phyloP scores from a whole-genome alignment of 2,888 invertebrate species.

The Lepidochrysops patricia region DNA sequence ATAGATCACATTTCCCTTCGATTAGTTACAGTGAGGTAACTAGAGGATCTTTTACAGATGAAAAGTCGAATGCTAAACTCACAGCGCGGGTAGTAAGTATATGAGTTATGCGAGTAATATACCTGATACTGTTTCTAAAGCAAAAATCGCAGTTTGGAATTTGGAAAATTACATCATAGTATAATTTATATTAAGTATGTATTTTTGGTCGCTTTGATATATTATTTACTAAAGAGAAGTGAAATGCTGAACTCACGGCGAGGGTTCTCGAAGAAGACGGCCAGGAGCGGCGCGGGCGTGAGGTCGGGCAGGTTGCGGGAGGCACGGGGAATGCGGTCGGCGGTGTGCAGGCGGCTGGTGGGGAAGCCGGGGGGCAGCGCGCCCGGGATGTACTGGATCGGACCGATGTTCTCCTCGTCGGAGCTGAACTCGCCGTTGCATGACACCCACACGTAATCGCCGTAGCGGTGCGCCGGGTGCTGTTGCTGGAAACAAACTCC shows the following conservation, averaged over 20 bases:
- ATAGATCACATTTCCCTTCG: too few relatives aligned
- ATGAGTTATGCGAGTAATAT: too few relatives aligned
- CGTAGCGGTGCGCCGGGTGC: constrained; percentile 49
- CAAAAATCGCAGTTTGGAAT: too few relatives aligned
- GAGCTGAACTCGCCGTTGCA: constrained; percentile 86
- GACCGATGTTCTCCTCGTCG: constrained; percentile 85
- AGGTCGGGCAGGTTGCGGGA: constrained; percentile 47
- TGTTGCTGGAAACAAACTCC: constrained; percentile 38
- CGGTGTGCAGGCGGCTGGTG: constrained; percentile 49
- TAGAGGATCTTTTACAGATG: too few relatives aligned
- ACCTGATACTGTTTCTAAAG: too few relatives aligned
- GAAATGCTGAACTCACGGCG: constrained; percentile 59
- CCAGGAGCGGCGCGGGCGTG: constrained; percentile 50
- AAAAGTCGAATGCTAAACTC: too few relatives aligned
- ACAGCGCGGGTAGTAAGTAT: too few relatives aligned
- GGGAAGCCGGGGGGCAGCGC: constrained; percentile 75
- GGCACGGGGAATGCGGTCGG: constrained; percentile 51
- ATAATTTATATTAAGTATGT: too few relatives aligned
- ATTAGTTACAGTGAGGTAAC: too few relatives aligned
- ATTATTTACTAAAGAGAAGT: too few relatives aligned
- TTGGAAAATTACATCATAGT: too few relatives aligned
- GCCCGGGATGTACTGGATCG: constrained; percentile 80
- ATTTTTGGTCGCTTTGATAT: too few relatives aligned
- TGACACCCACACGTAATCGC: constrained; percentile 84
- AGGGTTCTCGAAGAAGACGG: constrained; percentile 57